Percentiles rank a stretch among this genome's conserved stretches.
Conservation (phyloP, 2,888 invertebrate genomes). For the Eupithecia dodoneata region DNA sequence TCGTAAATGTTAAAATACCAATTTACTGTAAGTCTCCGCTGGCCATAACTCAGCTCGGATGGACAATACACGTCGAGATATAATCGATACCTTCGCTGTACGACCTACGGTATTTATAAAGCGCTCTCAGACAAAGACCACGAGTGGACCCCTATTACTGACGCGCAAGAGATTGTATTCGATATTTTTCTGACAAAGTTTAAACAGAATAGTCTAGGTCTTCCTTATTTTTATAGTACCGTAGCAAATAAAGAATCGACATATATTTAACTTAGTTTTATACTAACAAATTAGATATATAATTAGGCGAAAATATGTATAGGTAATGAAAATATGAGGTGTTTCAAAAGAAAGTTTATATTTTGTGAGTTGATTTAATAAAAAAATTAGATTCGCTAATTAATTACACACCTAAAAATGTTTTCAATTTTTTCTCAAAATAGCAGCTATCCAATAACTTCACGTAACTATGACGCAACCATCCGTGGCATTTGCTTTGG, state of each 20-base stretch:
- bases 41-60: slow-evolving; percentile 52
- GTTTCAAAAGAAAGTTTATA: too few species aligned
- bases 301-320: background rate
- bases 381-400: background rate
- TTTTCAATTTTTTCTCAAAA: background rate
- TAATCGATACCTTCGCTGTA: slow-evolving; percentile 47
- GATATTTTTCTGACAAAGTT: background rate
- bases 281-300: background rate
- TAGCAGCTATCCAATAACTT: background rate
- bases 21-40: slow-evolving; percentile 34
- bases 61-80: slow-evolving; percentile 65
- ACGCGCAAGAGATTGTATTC: slow-evolving; percentile 1
- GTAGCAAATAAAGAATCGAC: background rate
- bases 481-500: slow-evolving; percentile 18
- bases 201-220: background rate
- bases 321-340: too few species aligned
- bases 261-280: background rate
- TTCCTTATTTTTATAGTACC: background rate
- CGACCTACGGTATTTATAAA: slow-evolving; percentile 28
- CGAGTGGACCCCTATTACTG: background rate
- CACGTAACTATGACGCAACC: slow-evolving; percentile 11
- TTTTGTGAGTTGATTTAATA: too few species aligned
- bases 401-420: background rate
- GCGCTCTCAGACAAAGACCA: slow-evolving; percentile 28
- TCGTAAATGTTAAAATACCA: slow-evolving; percentile 35